phyloP scores from a whole-genome alignment of 2,888 invertebrate species.

The Bombylius discolor region DNA sequence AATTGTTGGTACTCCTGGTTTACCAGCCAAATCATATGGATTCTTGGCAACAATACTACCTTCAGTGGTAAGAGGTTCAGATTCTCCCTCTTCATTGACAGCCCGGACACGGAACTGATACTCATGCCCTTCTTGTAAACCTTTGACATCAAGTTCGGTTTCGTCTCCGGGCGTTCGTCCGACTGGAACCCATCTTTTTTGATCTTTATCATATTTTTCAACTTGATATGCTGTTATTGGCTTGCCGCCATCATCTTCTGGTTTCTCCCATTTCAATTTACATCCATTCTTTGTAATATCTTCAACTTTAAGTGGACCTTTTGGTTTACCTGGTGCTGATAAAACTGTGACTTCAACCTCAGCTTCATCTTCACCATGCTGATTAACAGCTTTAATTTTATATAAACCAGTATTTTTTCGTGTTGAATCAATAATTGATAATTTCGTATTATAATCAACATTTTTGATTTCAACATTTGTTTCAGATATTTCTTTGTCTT shows the following conservation, averaged over 20 bases:
- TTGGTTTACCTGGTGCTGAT: conserved; percentile 71
- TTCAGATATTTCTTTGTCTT: conserved; percentile 60
- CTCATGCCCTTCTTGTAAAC: conserved; percentile 81
- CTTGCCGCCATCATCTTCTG: conserved; percentile 89
- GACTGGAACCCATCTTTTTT: conserved; percentile 87
- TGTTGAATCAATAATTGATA: conserved; percentile 62
- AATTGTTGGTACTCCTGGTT: conserved; percentile 75
- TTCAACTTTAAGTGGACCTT: conserved; percentile 75
- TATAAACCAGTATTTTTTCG: conserved; percentile 83
- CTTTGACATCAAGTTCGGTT: conserved; percentile 77
- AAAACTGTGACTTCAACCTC: conserved; percentile 86
- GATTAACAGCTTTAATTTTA: conserved; percentile 78
- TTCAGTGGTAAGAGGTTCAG: conserved; percentile 88
- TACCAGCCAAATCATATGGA: conserved; percentile 80
- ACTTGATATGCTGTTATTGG: conserved; percentile 85
- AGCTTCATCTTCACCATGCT: conserved; percentile 84
- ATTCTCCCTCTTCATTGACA: conserved; percentile 88
- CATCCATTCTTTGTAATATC: conserved; percentile 83
- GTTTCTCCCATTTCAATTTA: conserved; percentile 86
- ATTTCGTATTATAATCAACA: conserved; percentile 80
- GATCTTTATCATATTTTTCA: conserved; percentile 84
- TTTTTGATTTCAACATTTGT: conserved; percentile 65
- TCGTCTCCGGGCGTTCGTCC: conserved; percentile 68
- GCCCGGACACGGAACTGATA: conserved; percentile 91
- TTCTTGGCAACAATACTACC: conserved; percentile 84